These are phyloP conservation scores for Adineta ricciae DNA, from an alignment of 2,888 invertebrate genomes.

Conservation along the genomic window DNA sequence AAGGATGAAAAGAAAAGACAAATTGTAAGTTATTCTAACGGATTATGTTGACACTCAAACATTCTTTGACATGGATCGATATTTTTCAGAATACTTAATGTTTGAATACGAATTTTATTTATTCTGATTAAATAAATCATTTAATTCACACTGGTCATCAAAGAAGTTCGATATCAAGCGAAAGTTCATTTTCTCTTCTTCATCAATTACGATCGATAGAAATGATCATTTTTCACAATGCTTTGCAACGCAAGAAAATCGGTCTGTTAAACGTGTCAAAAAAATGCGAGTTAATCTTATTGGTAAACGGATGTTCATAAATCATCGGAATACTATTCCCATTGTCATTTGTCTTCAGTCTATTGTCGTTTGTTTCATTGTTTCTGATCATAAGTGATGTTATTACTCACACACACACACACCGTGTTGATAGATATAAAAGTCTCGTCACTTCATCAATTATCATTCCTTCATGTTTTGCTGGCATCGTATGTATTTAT, in stretches of 20 bases:
- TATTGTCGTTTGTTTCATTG: neutral
- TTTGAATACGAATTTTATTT: neutral
- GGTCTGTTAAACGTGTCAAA: neutral
- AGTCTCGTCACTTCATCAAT: conserved; percentile 4
- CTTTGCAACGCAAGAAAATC: neutral
- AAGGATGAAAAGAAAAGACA: neutral
- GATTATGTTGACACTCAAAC: neutral
- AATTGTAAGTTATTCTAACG: neutral
- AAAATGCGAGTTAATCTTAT: neutral
- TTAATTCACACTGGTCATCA: neutral
- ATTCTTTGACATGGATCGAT: neutral
- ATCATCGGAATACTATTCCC: neutral
- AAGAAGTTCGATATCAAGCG: neutral
- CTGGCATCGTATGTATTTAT: neutral
- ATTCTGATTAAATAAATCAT: conserved; percentile 9
- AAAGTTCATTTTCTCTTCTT: neutral
- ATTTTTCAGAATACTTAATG: neutral
- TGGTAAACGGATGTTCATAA: conserved; percentile 3
- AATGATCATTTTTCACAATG: neutral
- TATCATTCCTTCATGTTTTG: conserved; percentile 1
- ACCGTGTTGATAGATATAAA: neutral
- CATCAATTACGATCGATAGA: neutral
- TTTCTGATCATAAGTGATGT: conserved; percentile 1
- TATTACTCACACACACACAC: neutral
- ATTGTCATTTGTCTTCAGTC: conserved; percentile 2